Evolutionary conservation across 2,888 invertebrate genomes (phyloP).

Genomic region (Xestia xanthographa): DNA sequence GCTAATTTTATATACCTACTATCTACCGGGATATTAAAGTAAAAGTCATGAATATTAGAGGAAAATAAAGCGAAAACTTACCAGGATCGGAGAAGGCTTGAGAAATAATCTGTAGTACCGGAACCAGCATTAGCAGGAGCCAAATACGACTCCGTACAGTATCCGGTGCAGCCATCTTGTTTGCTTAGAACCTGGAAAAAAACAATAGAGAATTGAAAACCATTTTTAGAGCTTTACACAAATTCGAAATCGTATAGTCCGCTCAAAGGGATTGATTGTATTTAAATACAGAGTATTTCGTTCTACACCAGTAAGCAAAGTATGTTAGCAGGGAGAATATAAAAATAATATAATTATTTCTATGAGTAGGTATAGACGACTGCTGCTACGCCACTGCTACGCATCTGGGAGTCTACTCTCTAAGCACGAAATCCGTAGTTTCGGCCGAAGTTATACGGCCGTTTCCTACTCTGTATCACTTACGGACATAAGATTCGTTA

Average conservation of each 20-base stretch:
- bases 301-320: neutral
- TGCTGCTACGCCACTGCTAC: neutral
- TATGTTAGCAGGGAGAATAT: neutral
- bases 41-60: neutral
- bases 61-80: conserved; percentile 52
- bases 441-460: too few relatives aligned
- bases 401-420: neutral
- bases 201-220: conserved; percentile 18
- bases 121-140: conserved; percentile 60
- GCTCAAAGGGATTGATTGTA: neutral
- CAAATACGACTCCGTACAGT: conserved; percentile 51
- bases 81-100: conserved; percentile 75
- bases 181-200: conserved; percentile 71
- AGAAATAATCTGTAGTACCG: conserved; percentile 65
- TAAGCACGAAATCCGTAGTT: too few relatives aligned
- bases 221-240: neutral
- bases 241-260: neutral
- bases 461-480: too few relatives aligned
- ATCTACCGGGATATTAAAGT: neutral
- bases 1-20: too few relatives aligned
- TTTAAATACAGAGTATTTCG: neutral
- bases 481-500: too few relatives aligned
- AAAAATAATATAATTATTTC: neutral
- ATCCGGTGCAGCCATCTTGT: conserved; percentile 70
- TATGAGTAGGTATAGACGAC: neutral